Evolutionary conservation across 2,797 vertebrate species (phyloP).

Genomic region (Falco cherrug): DNA sequence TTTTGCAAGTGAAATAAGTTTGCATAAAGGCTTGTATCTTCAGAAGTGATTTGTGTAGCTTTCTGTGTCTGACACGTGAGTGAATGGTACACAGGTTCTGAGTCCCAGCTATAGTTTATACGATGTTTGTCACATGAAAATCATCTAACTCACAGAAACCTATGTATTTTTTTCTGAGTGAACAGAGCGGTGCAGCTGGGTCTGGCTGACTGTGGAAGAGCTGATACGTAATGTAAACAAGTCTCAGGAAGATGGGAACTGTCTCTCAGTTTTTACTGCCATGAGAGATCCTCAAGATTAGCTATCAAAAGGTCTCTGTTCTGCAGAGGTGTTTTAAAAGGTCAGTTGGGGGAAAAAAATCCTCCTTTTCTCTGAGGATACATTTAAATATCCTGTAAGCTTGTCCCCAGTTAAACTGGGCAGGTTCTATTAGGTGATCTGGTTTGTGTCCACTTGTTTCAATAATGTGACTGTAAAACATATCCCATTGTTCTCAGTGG

Average conservation of each 20-base stretch:
- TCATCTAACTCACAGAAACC: neutral
- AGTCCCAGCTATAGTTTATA: neutral
- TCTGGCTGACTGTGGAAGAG: neutral
- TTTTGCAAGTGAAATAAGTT: conserved; percentile 15
- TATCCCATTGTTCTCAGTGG: neutral
- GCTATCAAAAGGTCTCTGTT: neutral
- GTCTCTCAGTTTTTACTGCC: neutral
- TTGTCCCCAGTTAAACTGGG: neutral
- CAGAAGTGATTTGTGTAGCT: neutral
- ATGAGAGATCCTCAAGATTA: neutral
- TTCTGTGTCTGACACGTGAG: neutral
- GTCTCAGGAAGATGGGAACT: neutral
- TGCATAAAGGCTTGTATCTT: neutral
- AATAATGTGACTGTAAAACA: neutral
- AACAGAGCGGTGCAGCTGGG: neutral
- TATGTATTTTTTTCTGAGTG: neutral
- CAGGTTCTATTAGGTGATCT: neutral
- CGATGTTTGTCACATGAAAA: neutral
- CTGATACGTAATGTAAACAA: neutral
- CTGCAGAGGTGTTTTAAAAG: neutral
- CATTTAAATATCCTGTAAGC: neutral
- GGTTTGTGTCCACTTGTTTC: neutral
- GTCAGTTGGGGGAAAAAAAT: neutral
- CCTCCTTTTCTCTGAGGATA: neutral
- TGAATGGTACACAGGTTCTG: neutral